phyloP scores from a whole-genome alignment of 2,888 invertebrate genomes.

The Lochmaea crataegi region DNA sequence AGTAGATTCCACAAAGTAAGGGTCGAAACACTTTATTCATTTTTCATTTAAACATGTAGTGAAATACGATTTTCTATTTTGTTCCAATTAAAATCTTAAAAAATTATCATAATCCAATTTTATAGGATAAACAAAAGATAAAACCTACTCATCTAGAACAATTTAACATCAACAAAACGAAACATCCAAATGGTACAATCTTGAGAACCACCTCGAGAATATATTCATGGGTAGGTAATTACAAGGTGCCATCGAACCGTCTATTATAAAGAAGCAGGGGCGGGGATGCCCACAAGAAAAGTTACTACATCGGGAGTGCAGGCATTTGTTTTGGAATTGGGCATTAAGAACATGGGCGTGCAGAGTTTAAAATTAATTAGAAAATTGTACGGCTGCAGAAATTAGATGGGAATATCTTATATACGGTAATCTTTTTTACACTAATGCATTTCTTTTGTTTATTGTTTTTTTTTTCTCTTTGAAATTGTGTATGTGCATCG shows the following conservation, averaged over 20 bases:
- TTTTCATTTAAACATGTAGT: too few species aligned
- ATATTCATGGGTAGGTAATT: constrained; percentile 62
- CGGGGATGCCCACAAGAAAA: constrained; percentile 51
- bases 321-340: constrained; percentile 40
- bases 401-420: constrained; percentile 13
- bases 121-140: background rate
- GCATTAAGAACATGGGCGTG: constrained; percentile 33
- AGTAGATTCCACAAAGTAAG: too few species aligned
- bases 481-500: too few species aligned
- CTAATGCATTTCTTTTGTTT: background rate
- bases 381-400: constrained; percentile 15
- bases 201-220: constrained; percentile 54
- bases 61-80: too few species aligned
- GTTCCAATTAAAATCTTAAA: too few species aligned
- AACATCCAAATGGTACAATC: constrained; percentile 5
- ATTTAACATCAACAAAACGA: background rate
- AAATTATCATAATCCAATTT: too few species aligned
- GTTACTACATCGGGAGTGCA: constrained; percentile 40
- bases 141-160: constrained; percentile 1
- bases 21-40: too few species aligned
- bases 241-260: constrained; percentile 61
- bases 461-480: too few species aligned
- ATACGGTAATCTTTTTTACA: background rate
- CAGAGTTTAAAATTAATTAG: constrained; percentile 27
- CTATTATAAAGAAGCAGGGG: constrained; percentile 64